These are phyloP conservation scores for Diorhabda carinulata DNA, from an alignment of 1,140 invertebrate genomes.

Conservation along the genomic window DNA sequence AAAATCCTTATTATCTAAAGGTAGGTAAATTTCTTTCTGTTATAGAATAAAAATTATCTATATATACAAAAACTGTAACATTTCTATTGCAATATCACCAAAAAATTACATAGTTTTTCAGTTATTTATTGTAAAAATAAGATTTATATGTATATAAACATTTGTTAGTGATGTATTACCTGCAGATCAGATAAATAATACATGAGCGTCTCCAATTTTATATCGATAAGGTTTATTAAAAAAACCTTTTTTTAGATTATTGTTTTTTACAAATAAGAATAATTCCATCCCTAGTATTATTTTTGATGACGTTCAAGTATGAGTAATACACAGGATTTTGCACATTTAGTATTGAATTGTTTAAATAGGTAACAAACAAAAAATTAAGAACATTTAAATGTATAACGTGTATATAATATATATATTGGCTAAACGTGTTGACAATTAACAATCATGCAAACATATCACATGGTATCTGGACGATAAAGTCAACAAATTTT, in stretches of 20 bases:
- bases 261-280: too few species aligned
- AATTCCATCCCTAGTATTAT: too few species aligned
- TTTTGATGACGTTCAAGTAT: too few species aligned
- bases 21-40: slow-evolving; percentile 32
- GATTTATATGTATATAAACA: neutral
- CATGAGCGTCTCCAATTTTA: neutral
- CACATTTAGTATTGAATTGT: too few species aligned
- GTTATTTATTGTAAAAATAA: neutral
- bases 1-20: slow-evolving; percentile 33
- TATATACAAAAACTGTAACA: slow-evolving; percentile 31
- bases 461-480: slow-evolving; percentile 42
- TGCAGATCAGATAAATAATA: slow-evolving; percentile 31
- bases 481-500: slow-evolving; percentile 33
- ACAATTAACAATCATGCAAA: slow-evolving; percentile 32
- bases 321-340: too few species aligned
- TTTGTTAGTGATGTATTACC: slow-evolving; percentile 10
- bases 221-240: too few species aligned
- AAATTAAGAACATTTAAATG: slow-evolving; percentile 13
- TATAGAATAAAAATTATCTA: slow-evolving; percentile 37
- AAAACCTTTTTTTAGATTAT: too few species aligned
- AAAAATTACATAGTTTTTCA: slow-evolving; percentile 22
- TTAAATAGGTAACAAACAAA: neutral
- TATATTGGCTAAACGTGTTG: slow-evolving; percentile 23
- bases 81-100: slow-evolving; percentile 39
- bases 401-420: slow-evolving; percentile 14